These are phyloP conservation scores for Colletes latitarsis DNA, from an alignment of 1,140 invertebrate species.

Conservation along the genomic window DNA sequence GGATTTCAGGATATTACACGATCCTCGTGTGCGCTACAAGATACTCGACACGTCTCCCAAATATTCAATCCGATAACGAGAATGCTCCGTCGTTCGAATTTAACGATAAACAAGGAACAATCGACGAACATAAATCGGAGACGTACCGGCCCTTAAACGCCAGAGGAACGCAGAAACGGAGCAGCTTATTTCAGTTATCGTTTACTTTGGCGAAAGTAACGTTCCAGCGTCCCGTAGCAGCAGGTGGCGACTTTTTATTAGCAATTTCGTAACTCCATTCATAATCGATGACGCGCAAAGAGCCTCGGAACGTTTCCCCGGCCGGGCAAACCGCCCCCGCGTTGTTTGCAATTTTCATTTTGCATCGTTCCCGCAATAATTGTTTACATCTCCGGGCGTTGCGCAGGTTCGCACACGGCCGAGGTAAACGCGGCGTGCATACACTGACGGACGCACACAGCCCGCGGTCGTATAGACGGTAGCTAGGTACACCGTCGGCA, in stretches of 20 bases:
- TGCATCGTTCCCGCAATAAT: slow-evolving; percentile 46
- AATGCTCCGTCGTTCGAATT: not conserved
- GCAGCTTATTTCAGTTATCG: not conserved
- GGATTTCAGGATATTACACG: not conserved
- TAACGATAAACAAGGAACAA: not conserved
- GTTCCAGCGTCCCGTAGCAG: not conserved
- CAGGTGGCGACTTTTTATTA: not conserved
- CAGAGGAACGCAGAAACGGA: not conserved
- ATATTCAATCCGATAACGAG: no score
- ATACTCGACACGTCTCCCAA: no score
- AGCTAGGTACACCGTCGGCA: slow-evolving; percentile 11
- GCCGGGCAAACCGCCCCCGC: not conserved
- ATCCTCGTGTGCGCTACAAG: not conserved
- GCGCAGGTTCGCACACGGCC: slow-evolving; percentile 4
- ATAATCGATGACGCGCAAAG: slow-evolving; percentile 24
- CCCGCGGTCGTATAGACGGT: slow-evolving; percentile 19
- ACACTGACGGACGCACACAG: slow-evolving; percentile 18
- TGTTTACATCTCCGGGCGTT: slow-evolving; percentile 40
- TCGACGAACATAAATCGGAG: not conserved
- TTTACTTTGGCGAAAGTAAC: not conserved
- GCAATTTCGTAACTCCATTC: slow-evolving; percentile 3
- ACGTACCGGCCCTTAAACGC: slow-evolving; percentile 21
- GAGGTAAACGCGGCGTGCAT: slow-evolving; percentile 20
- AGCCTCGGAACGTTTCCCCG: not conserved
- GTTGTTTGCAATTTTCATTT: slow-evolving; percentile 47